Evolutionary conservation across 1,140 invertebrate species (phyloP), one percentile per base, ranked within the genome.

Genomic region (Ceratina calcarata): DNA sequence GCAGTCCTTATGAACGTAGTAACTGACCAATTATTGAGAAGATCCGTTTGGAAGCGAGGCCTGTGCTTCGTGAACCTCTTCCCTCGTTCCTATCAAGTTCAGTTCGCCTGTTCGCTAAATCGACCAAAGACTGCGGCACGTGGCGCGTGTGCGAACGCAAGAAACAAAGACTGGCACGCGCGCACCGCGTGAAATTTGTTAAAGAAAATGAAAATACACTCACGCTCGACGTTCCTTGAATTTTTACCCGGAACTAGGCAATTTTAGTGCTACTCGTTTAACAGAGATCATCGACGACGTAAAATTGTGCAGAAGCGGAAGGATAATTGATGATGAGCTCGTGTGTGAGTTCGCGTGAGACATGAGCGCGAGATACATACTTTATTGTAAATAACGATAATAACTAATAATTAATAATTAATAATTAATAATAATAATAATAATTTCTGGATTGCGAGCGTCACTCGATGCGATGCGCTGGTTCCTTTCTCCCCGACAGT

Each of bases 41-140:
- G 37, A 45, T 0, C 37, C 37, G 37, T 45, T 45, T 45, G 37
- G 37, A 45, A 45, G 37, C 37, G 37, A 45, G 37, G 37, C 8
- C 16, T 24, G 20, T 12, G 49, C 62, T 57, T 22, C 32, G 6
- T 12, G 18, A 81, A 55, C 53, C 64, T 62, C 20, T 76, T 80
- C 51, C 69, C 60, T 74, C 84, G 61, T 70, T 74, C 58, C 64
- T 85, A 55, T 32, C 55, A 32, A 83, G 58, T 75, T 66, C 71
- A 57, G 24, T 81, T 84, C 67, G 37, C 57, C 58, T 65, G n/a
- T 69, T 68, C 55, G 69, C 45, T 58, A 68, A 78, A 76, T 58
- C 51, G 61, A 76, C 61, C 82, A 60, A 82, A 79, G 64, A 81
- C 64, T 80, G 24, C 20, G 60, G 61, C 7, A 49, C 16, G 45